These are phyloP conservation scores for Bradynema listronoti DNA, from an alignment of 1,140 invertebrate genomes.

Conservation along the genomic window DNA sequence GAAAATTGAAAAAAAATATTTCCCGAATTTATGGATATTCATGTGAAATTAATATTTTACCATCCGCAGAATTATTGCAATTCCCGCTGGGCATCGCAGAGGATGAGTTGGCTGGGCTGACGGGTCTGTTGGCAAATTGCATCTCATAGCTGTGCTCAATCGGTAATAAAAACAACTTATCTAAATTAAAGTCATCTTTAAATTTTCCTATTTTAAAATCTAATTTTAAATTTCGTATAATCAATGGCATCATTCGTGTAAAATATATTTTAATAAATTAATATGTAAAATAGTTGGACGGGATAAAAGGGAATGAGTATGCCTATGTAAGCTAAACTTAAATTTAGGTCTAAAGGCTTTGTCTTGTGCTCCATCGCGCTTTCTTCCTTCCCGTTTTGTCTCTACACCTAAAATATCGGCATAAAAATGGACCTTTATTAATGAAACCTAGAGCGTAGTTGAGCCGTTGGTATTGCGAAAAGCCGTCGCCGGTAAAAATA, in stretches of 20 bases:
- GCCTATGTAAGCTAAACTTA: no score
- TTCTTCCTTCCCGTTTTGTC: no score
- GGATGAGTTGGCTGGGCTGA: no score
- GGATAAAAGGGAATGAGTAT: no score
- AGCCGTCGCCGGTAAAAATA: neutral
- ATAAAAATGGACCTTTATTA: neutral
- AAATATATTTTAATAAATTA: neutral
- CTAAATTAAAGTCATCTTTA: no score
- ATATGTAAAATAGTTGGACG: neutral
- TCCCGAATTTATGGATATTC: neutral
- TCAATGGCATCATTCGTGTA: no score
- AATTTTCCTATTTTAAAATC: no score
- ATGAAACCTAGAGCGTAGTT: conserved; percentile 7
- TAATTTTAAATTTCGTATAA: no score
- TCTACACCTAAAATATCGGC: neutral
- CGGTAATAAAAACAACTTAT: conserved; percentile 1
- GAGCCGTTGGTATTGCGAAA: neutral
- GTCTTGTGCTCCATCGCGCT: no score
- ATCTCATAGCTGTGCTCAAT: conserved; percentile 5
- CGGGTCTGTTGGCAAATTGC: no score
- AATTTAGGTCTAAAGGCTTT: no score
- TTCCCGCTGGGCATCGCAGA: neutral
- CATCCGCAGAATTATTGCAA: neutral
- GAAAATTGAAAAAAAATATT: neutral
- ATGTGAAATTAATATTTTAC: neutral